A percentile compares a stretch with the other conserved stretches of the same genome.
phyloP scores from a whole-genome alignment of 2,113 vertebrate species.

The Malurus melanocephalus region DNA sequence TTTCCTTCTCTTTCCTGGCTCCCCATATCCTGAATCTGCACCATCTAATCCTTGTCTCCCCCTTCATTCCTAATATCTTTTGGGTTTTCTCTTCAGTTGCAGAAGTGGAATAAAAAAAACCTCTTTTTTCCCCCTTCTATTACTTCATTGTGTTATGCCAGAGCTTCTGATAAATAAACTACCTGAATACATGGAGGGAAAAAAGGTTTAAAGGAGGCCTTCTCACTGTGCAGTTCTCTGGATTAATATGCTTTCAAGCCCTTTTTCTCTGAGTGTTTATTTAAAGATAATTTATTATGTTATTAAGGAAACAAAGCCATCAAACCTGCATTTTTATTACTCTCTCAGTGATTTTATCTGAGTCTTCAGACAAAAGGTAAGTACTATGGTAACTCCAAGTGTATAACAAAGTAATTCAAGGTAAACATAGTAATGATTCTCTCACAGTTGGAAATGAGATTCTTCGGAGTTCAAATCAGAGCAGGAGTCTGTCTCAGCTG shows the following conservation, averaged over 20 bases:
- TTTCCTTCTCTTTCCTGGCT: not conserved
- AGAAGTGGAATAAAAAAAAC: not conserved
- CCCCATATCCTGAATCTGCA: not conserved
- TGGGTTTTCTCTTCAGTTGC: not conserved
- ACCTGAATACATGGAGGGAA: not conserved
- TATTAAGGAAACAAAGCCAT: not conserved
- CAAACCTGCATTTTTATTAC: not conserved
- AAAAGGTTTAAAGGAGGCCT: not conserved
- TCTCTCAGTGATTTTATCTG: not conserved
- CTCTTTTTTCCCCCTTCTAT: not conserved
- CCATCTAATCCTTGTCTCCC: not conserved
- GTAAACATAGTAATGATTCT: not conserved
- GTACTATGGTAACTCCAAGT: not conserved
- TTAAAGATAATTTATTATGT: not conserved
- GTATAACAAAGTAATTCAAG: not conserved
- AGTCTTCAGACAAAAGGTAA: not conserved
- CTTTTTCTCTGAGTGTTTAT: not conserved
- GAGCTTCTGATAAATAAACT: not conserved
- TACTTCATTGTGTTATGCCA: not conserved
- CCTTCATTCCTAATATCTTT: not conserved
- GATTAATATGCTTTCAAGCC: not conserved
- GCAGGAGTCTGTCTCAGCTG: not conserved
- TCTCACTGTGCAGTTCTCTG: not conserved
- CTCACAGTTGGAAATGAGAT: not conserved
- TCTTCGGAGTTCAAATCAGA: not conserved